Evolutionary conservation across 2,888 invertebrate species (phyloP), one percentile per base, ranked within the genome.

Genomic region (Spilosoma lubricipeda): DNA sequence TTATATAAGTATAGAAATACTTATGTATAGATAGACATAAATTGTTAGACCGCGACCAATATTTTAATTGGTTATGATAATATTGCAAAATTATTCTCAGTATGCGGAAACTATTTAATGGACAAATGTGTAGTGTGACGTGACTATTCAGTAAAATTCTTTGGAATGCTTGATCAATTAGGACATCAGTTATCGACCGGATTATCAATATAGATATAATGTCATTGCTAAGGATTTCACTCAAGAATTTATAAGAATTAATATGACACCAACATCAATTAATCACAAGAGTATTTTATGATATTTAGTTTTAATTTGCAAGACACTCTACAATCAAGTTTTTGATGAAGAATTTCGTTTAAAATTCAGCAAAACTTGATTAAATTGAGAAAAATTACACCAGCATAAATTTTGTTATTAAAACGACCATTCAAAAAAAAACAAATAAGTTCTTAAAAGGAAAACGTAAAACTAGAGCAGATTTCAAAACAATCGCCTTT

Each of bases 401-500:
- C 2, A 33, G 33, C 48, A 18, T 39, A 67, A 30, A 67, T 48
- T 30, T 8, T 36, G 8, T 56, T 20, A 18, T 56, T 15, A 59
- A 27, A 36, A 13, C 13, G 67, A 18, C 15, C 5, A 30, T 23
- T 11, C 4, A 48, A 48, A 9, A 30, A 67, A 67, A 33, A 33
- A 48, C 48, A 67, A 48, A 70, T 23, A 63, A 18, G 59, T 30
- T 70, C 27, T 27, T 59, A 85, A 87, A 82, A 84, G 84, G 77
- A 86, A 82, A 77, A 83, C 79, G 84, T 71, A 81, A 86, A 88
- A 92, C 85, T 92, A 84, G 91, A 90, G 90, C 90, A 90, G 80
- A 80, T 81, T 87, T 88, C 87, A 90, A 89, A 92, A 92, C 89
- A 89, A 85, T 81, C 80, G 7, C 77, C 85, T 84, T 88, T 82